Base-by-base conservation (phyloP, 1,140 invertebrate genomes). In the Coboldia fuscipes region DNA sequence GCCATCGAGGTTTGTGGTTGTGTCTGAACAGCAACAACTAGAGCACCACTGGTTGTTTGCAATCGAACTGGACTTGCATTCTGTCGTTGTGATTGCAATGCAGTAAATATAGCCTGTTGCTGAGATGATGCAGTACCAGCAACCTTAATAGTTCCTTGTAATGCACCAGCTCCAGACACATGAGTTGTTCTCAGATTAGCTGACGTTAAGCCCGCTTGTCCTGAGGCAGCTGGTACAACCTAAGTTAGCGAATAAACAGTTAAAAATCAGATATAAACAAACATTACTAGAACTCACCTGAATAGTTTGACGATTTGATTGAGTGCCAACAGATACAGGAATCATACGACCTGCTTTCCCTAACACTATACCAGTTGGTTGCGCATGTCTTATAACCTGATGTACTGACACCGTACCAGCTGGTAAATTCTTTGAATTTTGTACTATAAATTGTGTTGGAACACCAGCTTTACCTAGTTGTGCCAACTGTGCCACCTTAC, bases 311-410 rank as follows among this genome's bases (percentile, higher is more conserved):
- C 52, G 36, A 18, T 48, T 21, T 45, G 52, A 34, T 33, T 55
- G 52, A 1, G 52, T 53, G 0, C 50, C 46, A 8, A 54, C 49
- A 13, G 51, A 53, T 5, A 55, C 52, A 15, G 52, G 52, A 40
- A 55, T 53, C 4, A 55, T 46, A 5, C 51, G 44, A 0, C 51
- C 51, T 0, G 51, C 48, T 34, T 55, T 55, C 30, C 52, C 48
- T 6, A 38, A 13, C 16, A 55, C 35, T 30, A 55, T 47, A 27
- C 46, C 46, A 2, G 50, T 37, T 28, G 42, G 51, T 32, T 54
- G 61, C 0, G 67, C 64, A 30, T 68, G 65, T 33, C 77, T 70
- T 47, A 80, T 73, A 14, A 77, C 72, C 46, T 80, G 75, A 38
- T 82, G 77, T 30, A 82, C 65, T 0, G 73, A 77, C 50, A 78